A percentile compares a stretch with the other conserved stretches of the same genome.
Conservation (phyloP, 2,113 vertebrate species). For the Narcine bancroftii region DNA sequence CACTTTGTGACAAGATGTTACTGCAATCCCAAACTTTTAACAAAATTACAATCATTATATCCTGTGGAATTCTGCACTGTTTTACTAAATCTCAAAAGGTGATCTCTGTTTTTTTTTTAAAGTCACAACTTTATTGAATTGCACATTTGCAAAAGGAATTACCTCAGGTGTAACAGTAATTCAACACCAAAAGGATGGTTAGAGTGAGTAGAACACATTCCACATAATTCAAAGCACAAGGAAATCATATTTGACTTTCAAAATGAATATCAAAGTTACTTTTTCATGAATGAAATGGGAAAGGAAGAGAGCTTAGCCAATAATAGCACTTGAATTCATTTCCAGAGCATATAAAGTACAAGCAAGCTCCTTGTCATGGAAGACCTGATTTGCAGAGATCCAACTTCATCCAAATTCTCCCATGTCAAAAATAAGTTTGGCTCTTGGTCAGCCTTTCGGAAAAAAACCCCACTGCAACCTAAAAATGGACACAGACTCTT, state of each 20-base stretch:
- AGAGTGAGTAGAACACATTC: background rate
- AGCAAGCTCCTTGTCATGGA: too few species aligned
- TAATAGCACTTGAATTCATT: slow-evolving; percentile 3
- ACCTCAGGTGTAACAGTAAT: background rate
- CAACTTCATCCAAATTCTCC: too few species aligned
- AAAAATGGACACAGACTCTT: too few species aligned
- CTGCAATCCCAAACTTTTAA: too few species aligned
- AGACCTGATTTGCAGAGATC: too few species aligned
- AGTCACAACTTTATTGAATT: slow-evolving; percentile 10
- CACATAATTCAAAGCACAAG: background rate
- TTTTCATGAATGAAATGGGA: background rate
- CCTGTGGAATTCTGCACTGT: background rate
- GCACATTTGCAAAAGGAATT: background rate
- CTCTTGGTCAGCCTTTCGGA: too few species aligned
- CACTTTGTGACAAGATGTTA: too few species aligned
- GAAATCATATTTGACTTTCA: background rate
- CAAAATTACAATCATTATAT: background rate
- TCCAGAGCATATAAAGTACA: background rate
- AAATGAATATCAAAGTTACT: background rate
- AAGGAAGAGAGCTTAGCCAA: background rate
- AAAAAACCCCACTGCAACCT: too few species aligned
- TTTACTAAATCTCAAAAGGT: background rate
- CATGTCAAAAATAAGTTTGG: too few species aligned
- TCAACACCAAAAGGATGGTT: background rate
- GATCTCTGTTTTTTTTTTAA: background rate